Conservation (phyloP, 2,113 vertebrate species). For the Delphinus delphis region DNA sequence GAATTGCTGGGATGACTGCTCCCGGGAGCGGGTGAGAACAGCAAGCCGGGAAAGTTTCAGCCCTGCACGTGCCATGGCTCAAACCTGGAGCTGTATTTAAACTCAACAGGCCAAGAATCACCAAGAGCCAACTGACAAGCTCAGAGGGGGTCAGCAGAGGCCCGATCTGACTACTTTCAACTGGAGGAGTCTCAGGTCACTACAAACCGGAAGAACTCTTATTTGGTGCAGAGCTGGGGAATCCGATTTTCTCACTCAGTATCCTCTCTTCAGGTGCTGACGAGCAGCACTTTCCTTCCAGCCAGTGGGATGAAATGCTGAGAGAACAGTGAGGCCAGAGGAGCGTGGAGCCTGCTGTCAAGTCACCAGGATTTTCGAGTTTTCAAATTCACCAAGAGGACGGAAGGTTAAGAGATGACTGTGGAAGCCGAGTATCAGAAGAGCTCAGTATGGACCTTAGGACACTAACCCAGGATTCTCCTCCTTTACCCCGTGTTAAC, state of each 20-base stretch:
- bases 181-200: not conserved
- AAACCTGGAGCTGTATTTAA: not conserved
- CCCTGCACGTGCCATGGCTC: not conserved
- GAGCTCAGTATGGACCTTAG: not conserved
- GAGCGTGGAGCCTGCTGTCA: not conserved
- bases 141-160: not conserved
- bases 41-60: not conserved
- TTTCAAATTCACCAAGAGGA: not conserved
- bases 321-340: not conserved
- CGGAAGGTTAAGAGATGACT: not conserved
- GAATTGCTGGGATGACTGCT: too few species aligned
- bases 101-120: not conserved
- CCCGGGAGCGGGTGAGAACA: not conserved
- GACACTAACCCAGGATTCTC: not conserved
- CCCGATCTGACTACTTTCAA: not conserved
- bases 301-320: not conserved
- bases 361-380: not conserved
- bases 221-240: not conserved
- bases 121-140: not conserved
- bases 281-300: not conserved
- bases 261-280: not conserved
- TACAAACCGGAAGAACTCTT: too few species aligned
- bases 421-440: not conserved
- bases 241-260: not conserved
- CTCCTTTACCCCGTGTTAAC: not conserved